Evolutionary conservation across 2,888 invertebrate species (phyloP).

Genomic region (Cephus rjabovi): DNA sequence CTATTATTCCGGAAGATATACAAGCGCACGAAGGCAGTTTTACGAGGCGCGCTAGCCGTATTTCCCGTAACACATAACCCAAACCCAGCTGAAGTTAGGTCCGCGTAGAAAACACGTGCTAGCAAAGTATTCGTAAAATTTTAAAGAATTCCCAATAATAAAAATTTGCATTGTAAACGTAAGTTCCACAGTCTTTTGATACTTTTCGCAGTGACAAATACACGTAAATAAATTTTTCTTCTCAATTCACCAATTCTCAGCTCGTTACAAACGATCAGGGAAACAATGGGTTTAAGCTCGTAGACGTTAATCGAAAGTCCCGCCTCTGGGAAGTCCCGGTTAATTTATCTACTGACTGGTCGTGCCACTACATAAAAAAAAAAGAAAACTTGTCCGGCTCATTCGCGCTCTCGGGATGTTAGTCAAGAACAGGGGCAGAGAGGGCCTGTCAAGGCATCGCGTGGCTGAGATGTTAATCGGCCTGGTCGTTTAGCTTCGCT

Average conservation of each 20-base stretch:
- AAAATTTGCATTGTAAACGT: neutral
- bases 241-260: neutral
- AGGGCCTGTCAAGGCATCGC: slow-evolving; percentile 19
- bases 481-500: slow-evolving; percentile 56
- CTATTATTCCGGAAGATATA: slow-evolving; percentile 37
- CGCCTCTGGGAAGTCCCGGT: slow-evolving; percentile 5
- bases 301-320: neutral
- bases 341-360: slow-evolving; percentile 22
- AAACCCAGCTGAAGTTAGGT: neutral
- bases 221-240: neutral
- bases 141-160: neutral
- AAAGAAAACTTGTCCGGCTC: slow-evolving; percentile 16
- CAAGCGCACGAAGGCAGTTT: slow-evolving; percentile 32
- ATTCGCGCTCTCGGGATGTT: slow-evolving; percentile 19
- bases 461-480: slow-evolving; percentile 58
- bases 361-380: slow-evolving; percentile 8
- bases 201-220: neutral
- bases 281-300: neutral
- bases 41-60: slow-evolving; percentile 35
- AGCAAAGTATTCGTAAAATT: neutral
- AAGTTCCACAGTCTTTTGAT: neutral
- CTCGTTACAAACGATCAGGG: neutral
- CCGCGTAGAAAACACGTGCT: neutral
- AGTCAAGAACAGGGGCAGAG: slow-evolving; percentile 32
- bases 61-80: slow-evolving; percentile 20